Evolutionary conservation across 2,888 invertebrate species (phyloP), one percentile per base, ranked within the genome.

Genomic region (Meganola albula): DNA sequence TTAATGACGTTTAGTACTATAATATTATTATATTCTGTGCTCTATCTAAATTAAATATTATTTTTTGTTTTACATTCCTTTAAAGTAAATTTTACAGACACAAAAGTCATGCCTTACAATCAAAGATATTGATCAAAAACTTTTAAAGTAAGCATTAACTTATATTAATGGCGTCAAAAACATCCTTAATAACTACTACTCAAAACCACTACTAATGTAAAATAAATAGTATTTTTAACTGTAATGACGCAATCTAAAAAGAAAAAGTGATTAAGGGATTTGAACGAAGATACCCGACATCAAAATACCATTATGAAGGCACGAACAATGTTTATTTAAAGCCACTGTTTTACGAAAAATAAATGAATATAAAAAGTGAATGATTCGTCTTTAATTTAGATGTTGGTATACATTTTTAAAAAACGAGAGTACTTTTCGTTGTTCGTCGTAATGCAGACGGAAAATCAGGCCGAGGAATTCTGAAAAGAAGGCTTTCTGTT

Each of bases 251-350:
- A 25, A 46, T 44, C 47, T 46, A 45, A 51, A 42, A 51, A 54
- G 42, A 35, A 37, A 50, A 42, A 24, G 21, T 37, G 48, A 54
- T 52, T 50, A 51, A 47, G 44, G 48, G 52, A 51, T 51, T 54
- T 30, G 10, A 31, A 20, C 24, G 37, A 31, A 32, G 34, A 48
- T 42, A 47, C 35, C 37, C 48, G 44, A 50, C 48, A 56, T 56
- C 42, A 56, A 52, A 50, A 55, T 42, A 53, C 52, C 42, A 48
- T 57, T 57, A 55, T 44, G 31, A 34, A 27, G 16, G 25, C 45
- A 44, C 32, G 40, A 42, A 45, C 42, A 48, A 44, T 40, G 25
- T 45, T 46, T 38, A 38, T 44, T 48, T 31, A 41, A 50, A 45
- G 42, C 40, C 33, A 32, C 27, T 36, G 16, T 34, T 32, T 40